Conservation (phyloP, 2,797 vertebrate genomes). For the Coregonus suidteri region DNA sequence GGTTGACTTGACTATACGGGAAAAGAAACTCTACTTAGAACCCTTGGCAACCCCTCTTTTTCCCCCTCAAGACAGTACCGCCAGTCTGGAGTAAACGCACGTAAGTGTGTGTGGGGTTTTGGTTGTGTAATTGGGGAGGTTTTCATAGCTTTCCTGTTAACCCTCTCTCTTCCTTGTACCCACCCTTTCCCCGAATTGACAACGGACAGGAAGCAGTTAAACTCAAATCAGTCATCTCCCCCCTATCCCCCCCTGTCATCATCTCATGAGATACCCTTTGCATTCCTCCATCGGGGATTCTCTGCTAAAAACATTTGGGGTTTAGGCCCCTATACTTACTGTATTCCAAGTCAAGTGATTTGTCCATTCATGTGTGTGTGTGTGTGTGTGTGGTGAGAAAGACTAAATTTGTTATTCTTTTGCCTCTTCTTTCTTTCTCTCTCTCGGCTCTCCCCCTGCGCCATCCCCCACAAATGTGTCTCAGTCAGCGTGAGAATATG, state of each 20-base stretch:
- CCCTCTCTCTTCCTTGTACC: slow-evolving; percentile 9
- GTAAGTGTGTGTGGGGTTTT: not conserved
- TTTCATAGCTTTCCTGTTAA: not conserved
- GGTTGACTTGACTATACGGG: no score
- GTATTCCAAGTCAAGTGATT: not conserved
- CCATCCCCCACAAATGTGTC: slow-evolving; percentile 72
- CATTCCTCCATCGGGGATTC: slow-evolving; percentile 90
- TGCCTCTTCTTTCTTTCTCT: no score
- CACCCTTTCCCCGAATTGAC: slow-evolving; percentile 75
- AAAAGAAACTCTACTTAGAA: no score
- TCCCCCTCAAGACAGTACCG: no score
- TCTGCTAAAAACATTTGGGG: no score
- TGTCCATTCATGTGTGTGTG: no score
- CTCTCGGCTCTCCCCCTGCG: not conserved
- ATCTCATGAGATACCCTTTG: slow-evolving; percentile 88
- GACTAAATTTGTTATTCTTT: no score
- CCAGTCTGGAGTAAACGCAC: no score
- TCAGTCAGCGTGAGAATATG: slow-evolving; percentile 92
- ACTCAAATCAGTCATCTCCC: slow-evolving; percentile 73
- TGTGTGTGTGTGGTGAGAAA: no score
- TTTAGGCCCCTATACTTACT: no score
- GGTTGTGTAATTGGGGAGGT: not conserved
- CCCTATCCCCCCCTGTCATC: slow-evolving; percentile 68
- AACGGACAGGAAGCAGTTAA: slow-evolving; percentile 73
- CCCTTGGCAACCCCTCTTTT: no score